Base-by-base conservation (phyloP, 2,797 vertebrate species). In the Chelon auratus region DNA sequence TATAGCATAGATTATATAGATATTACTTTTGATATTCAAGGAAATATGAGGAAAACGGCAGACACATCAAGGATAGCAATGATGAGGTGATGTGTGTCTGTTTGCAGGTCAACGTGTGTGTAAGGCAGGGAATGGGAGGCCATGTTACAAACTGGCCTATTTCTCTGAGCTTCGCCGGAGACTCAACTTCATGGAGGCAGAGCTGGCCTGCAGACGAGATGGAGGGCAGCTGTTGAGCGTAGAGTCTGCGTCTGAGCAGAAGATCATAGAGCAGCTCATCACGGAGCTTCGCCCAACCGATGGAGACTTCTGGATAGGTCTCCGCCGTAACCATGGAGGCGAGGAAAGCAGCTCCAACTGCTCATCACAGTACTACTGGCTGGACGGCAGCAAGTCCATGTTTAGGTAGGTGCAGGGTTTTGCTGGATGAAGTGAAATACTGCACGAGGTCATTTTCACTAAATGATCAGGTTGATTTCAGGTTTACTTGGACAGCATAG, bases 301-400 rank as follows among this genome's bases (percentile, higher is more conserved):
- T 13, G 98, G 98, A 0, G 98, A 99, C 80, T 99, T 99, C 91
- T 99, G 97, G 98, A 97, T 99, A 5, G 98, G 98, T 2, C 95
- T 99, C 0, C 92, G 93, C 12, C 95, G 97, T 83, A 91, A 57
- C 39, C 91, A 93, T 9, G 92, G 93, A 20, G 87, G 95, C 1
- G 90, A 81, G 22, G 91, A 92, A 54, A 96, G 93, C 47, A 92
- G 81, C 64, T 90, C 89, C 0, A 93, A 96, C 76, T 99, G 98
- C 67, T 90, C 93, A 13, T 80, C 82, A 14, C 93, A 96, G 61
- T 99, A 99, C 84, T 91, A 91, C 64, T 99, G 97, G 97, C 78
- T 95, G 2, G 97, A 99, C 3, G 95, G 96, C 69, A 97, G 95
- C 88, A 80, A 69, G 0, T 92, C 95, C 9, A 80, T 82, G 1